phyloP scores from a whole-genome alignment of 2,797 vertebrate genomes.

The Sarcophilus harrisii region DNA sequence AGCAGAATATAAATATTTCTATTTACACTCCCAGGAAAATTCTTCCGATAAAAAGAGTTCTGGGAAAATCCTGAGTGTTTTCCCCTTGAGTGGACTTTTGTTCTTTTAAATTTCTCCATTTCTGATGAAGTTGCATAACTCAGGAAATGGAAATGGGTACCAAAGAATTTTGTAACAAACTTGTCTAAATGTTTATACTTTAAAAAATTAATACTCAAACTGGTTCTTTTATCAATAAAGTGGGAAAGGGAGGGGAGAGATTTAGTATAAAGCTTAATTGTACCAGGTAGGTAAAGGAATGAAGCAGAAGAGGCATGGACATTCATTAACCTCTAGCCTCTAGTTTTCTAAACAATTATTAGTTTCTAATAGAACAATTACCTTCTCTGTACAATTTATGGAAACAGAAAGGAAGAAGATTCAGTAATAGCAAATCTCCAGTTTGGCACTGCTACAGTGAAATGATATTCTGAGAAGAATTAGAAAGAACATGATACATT shows the following conservation, averaged over 20 bases:
- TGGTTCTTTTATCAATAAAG: conserved; percentile 48
- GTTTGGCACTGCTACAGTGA: background rate
- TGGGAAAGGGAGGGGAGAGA: conserved; percentile 45
- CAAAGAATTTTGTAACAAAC: conserved; percentile 33
- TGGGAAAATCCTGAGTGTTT: background rate
- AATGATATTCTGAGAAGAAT: conserved; percentile 42
- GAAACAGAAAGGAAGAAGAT: conserved; percentile 46
- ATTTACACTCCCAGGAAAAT: conserved; percentile 28
- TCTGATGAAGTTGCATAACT: conserved; percentile 42
- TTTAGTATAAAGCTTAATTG: conserved; percentile 34
- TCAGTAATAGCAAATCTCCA: background rate
- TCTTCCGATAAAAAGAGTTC: background rate
- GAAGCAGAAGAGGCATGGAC: background rate
- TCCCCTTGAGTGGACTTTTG: background rate
- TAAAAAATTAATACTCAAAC: conserved; percentile 37
- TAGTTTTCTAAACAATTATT: conserved; percentile 53
- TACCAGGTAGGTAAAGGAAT: background rate
- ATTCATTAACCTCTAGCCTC: conserved; percentile 33
- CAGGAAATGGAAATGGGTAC: background rate
- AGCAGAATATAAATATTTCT: background rate
- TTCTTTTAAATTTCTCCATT: conserved; percentile 37
- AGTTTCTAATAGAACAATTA: conserved; percentile 36
- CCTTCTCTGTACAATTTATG: conserved; percentile 11
- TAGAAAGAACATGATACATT: conserved; percentile 24
- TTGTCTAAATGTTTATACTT: conserved; percentile 20